phyloP scores from a whole-genome alignment of 1,140 invertebrate species.

The Piezodorus guildinii region DNA sequence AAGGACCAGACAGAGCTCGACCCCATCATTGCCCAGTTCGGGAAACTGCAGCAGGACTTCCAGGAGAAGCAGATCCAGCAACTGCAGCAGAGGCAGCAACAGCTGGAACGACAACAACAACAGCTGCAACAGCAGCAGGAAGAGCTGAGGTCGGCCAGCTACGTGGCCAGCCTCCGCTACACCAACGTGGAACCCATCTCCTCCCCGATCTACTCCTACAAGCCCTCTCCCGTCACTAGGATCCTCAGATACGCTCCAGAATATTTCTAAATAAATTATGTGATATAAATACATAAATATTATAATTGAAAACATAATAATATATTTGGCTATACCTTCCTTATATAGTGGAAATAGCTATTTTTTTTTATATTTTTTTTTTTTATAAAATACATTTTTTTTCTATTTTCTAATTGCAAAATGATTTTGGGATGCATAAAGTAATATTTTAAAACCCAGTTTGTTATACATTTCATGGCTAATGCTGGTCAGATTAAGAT shows the following conservation, averaged over 20 bases:
- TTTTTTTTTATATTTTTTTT: no score
- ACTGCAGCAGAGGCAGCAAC: neutral
- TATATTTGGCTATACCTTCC: no score
- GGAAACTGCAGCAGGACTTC: neutral
- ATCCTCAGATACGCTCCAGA: conserved; percentile 15
- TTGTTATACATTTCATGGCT: no score
- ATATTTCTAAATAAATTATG: neutral
- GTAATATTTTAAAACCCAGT: no score
- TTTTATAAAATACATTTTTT: no score
- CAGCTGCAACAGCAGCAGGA: neutral
- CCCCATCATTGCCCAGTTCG: neutral
- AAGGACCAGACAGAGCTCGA: neutral
- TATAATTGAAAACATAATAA: no score
- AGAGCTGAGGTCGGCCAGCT: neutral
- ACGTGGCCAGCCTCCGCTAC: conserved; percentile 14
- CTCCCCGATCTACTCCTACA: conserved; percentile 11
- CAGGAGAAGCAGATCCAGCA: neutral
- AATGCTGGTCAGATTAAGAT: no score
- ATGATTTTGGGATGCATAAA: no score
- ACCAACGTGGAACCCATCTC: conserved; percentile 10
- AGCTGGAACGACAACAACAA: neutral
- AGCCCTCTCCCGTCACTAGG: neutral
- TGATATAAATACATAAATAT: no score
- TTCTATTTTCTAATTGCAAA: no score
- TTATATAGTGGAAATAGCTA: no score